These are phyloP conservation scores for Polydrusus tereticollis DNA, from an alignment of 2,888 invertebrate genomes.

Conservation along the genomic window DNA sequence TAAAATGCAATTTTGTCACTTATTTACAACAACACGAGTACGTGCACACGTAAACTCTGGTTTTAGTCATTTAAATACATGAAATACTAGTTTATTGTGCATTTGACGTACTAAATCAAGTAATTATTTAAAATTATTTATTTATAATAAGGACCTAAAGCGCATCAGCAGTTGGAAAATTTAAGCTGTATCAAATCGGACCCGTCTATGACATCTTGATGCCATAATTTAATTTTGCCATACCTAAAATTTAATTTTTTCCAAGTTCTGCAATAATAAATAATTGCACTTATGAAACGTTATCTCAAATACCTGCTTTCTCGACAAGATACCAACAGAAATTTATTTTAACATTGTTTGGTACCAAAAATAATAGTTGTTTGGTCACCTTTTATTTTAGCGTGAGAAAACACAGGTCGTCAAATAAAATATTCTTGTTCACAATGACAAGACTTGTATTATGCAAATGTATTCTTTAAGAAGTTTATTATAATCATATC, in stretches of 20 bases:
- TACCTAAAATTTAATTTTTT: no score
- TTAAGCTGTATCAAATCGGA: no score
- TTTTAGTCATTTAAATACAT: no score
- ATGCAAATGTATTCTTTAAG: neutral
- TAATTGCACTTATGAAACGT: neutral
- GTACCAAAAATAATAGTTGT: neutral
- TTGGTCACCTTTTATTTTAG: constrained; percentile 7
- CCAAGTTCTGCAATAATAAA: no score
- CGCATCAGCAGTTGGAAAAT: no score
- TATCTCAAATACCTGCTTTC: neutral
- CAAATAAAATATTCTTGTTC: constrained; percentile 5
- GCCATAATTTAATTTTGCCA: no score
- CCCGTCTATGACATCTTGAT: no score
- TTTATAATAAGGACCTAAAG: no score
- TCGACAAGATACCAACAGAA: neutral
- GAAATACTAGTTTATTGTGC: no score
- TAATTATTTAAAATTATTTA: no score
- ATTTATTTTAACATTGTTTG: neutral
- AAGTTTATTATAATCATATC: constrained; percentile 4
- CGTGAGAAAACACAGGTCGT: constrained; percentile 3
- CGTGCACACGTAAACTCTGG: no score
- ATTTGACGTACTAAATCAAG: no score
- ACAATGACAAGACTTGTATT: constrained; percentile 7
- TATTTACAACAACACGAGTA: neutral
- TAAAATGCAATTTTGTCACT: neutral